Conservation (phyloP, 2,797 vertebrate genomes). For the Anguilla anguilla region DNA sequence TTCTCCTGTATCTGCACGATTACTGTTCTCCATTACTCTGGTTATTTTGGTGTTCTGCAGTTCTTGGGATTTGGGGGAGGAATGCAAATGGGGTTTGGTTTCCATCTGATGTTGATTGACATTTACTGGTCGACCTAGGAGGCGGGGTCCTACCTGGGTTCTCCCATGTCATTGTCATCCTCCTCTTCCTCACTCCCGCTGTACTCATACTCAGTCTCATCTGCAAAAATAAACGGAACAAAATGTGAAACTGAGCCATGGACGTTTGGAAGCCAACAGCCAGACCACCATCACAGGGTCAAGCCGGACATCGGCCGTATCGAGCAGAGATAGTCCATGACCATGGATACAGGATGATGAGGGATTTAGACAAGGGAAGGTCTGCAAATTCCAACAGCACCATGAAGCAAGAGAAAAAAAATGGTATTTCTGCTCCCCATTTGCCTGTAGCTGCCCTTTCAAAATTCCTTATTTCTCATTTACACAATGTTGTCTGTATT, state of each 20-base stretch:
- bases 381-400: too few species aligned
- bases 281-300: background rate
- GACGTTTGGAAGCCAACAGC: background rate
- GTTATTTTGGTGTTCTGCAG: background rate
- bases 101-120: background rate
- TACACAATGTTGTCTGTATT: background rate
- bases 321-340: background rate
- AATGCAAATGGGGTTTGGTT: background rate
- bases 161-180: slow-evolving; percentile 90
- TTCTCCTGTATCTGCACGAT: too few species aligned
- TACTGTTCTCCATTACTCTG: background rate
- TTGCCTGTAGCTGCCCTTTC: background rate
- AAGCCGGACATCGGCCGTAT: background rate
- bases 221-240: slow-evolving; percentile 63
- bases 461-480: background rate
- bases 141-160: slow-evolving; percentile 77
- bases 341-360: slow-evolving; percentile 1
- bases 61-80: background rate
- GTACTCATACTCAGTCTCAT: slow-evolving; percentile 97
- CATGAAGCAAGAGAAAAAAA: too few species aligned
- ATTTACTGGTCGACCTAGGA: background rate
- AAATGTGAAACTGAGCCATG: background rate
- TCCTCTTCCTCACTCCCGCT: slow-evolving; percentile 97
- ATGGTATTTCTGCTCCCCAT: too few species aligned
- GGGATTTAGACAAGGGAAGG: background rate